Conservation (phyloP, 2,888 invertebrate genomes). For the Gymnosoma rotundatum region DNA sequence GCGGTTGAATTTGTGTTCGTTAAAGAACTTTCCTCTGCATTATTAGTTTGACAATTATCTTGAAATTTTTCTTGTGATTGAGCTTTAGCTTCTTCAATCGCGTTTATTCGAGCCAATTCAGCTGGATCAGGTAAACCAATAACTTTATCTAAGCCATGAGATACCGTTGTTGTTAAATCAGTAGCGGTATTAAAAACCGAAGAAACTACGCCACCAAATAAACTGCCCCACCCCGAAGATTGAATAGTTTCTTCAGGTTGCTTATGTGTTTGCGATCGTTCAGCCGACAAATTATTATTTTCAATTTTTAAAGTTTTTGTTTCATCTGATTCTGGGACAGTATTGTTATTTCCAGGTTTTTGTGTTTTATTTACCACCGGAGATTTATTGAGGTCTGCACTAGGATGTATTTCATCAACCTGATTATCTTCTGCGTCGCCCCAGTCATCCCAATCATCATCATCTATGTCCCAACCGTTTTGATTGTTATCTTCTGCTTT, state of each 20-base stretch:
- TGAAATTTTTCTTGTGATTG: constrained; percentile 52
- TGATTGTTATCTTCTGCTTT: constrained; percentile 49
- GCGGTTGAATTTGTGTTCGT: constrained; percentile 46
- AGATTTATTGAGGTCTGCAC: constrained; percentile 32
- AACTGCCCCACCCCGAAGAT: constrained; percentile 80
- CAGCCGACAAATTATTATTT: constrained; percentile 39
- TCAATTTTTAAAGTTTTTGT: not conserved
- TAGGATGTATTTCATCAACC: constrained; percentile 13
- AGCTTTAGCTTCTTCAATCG: constrained; percentile 74
- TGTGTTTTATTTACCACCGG: not conserved
- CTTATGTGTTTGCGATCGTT: not conserved
- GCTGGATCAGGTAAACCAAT: constrained; percentile 93
- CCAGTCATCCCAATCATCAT: constrained; percentile 79
- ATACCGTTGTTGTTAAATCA: constrained; percentile 90
- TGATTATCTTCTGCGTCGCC: constrained; percentile 76
- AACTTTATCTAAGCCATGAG: constrained; percentile 91
- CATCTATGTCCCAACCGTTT: constrained; percentile 75
- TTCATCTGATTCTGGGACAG: not conserved
- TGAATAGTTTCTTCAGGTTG: constrained; percentile 8
- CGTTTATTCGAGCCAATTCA: constrained; percentile 86
- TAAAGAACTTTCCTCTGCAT: constrained; percentile 33
- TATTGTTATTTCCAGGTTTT: constrained; percentile 15
- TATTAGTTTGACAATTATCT: constrained; percentile 38
- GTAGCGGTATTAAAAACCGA: constrained; percentile 90
- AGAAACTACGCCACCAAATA: constrained; percentile 89